Percentiles rank a stretch among this genome's conserved stretches.
phyloP scores from a whole-genome alignment of 2,797 vertebrate species.

The Morus bassanus region DNA sequence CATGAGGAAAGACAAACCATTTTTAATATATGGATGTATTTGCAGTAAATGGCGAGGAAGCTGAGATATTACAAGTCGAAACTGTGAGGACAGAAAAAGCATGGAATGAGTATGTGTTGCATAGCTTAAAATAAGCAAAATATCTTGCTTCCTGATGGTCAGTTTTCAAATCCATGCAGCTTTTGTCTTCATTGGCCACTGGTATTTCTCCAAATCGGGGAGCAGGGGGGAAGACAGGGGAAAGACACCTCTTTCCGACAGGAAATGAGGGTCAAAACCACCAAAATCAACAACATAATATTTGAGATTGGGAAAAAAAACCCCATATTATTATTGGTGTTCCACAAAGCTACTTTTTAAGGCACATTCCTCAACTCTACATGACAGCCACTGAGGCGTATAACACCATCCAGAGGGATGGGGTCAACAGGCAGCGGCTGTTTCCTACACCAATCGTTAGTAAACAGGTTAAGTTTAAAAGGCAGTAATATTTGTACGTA shows the following conservation, averaged over 20 bases:
- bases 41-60: background rate
- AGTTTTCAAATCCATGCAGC: background rate
- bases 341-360: background rate
- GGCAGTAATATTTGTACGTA: background rate
- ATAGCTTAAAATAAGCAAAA: background rate
- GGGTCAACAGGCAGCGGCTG: background rate
- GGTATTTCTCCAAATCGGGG: background rate
- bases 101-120: background rate
- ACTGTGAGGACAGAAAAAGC: background rate
- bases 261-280: background rate
- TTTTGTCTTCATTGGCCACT: background rate
- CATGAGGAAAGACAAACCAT: background rate
- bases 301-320: background rate
- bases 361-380: background rate
- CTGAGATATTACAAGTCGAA: background rate
- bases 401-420: background rate
- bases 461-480: background rate
- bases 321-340: background rate
- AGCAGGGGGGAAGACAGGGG: too few species aligned
- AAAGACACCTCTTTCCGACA: background rate
- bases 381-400: fast-evolving
- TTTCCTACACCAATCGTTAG: background rate
- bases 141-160: background rate
- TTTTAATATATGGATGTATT: background rate
- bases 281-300: background rate